Evolutionary conservation across 2,797 vertebrate genomes (phyloP), one percentile per base, ranked within the genome.

Genomic region (Gouania willdenowi): DNA sequence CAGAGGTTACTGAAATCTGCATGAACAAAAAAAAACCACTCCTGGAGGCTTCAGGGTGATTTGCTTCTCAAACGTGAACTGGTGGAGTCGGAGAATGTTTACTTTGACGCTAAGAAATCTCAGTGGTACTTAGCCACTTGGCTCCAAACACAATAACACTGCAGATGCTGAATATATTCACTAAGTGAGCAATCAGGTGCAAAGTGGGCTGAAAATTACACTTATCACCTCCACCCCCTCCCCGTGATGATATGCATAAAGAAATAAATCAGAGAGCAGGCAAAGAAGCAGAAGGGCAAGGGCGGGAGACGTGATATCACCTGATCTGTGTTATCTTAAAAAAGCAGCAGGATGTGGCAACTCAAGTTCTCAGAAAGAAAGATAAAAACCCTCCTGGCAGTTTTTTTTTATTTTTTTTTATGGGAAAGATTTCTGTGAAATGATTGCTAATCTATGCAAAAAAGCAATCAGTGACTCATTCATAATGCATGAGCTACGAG

Each of bases 401-500:
- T 75, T 65, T n/a, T n/a, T n/a, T n/a, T n/a, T n/a, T n/a, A n/a
- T n/a, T n/a, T n/a, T n/a, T n/a, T 83, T 83, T 86, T 75, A 81
- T 84, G 80, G 62, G 68, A 82, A 80, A 83, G 78, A 82, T 87
- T 83, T 84, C 75, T 79, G 84, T 78, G 82, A 88, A 90, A 89
- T 90, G 85, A 91, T 91, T 90, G 85, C 87, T 90, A 90, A 91
- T 91, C 89, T 90, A 91, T 89, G 86, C 86, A 87, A 87, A 87
- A 86, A 87, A 88, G 88, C 87, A 91, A 91, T 91, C 89, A 91
- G 83, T 54, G 65, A 65, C 79, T 85, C 76, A 89, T 91, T 88
- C 88, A 89, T 91, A 89, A 91, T 89, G 81, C 88, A 91, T 89
- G 84, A 89, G 84, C 77, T 75, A 77, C 54, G 60, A 80, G 85